A percentile compares a stretch with the other conserved stretches of the same genome.
phyloP scores from a whole-genome alignment of 1,140 invertebrate genomes.

The Aphis gossypii region DNA sequence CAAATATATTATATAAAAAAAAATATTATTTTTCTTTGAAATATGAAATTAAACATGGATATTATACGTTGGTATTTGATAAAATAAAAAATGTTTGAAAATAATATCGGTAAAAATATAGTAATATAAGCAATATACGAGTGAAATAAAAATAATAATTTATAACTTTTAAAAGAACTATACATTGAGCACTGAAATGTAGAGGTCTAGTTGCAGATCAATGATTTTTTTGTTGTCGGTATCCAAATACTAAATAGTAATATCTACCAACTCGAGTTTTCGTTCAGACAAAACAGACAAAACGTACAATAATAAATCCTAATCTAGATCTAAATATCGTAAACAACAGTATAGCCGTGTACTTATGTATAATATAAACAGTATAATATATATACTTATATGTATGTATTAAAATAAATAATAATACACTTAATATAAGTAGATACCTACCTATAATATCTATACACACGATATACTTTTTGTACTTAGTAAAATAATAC shows the following conservation, averaged over 20 bases:
- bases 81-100: neutral
- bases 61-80: too few species aligned
- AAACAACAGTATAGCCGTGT: neutral
- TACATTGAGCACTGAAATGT: neutral
- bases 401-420: neutral
- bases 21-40: too few species aligned
- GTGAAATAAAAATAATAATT: neutral
- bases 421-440: neutral
- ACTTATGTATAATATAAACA: too few species aligned
- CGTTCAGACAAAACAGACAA: neutral
- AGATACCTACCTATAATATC: neutral
- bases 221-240: neutral
- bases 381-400: neutral
- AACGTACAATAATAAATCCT: neutral
- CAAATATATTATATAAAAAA: too few species aligned
- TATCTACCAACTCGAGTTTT: neutral
- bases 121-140: neutral
- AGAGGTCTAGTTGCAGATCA: neutral
- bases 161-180: neutral
- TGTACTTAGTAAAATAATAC: neutral
- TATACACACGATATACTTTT: neutral
- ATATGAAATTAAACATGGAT: too few species aligned
- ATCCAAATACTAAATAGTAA: too few species aligned
- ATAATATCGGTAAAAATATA: neutral
- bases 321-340: neutral